Conservation (phyloP, 2,888 invertebrate species). For the Lamellibrachia columna region DNA sequence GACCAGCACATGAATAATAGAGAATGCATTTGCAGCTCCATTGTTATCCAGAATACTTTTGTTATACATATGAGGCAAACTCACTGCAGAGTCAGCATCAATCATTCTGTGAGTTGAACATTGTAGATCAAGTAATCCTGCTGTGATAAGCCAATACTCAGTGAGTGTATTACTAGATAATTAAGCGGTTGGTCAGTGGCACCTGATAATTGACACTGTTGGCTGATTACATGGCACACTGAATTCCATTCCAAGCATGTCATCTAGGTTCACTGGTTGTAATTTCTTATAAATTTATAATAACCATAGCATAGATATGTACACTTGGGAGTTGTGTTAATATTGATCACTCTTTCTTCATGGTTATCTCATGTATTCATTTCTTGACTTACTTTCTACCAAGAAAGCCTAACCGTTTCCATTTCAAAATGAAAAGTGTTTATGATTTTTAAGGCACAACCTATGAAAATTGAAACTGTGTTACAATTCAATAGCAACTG, state of each 20-base stretch:
- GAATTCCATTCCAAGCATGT: neutral
- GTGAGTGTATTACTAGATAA: neutral
- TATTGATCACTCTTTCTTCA: too few relatives aligned
- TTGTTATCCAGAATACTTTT: neutral
- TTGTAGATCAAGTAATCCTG: neutral
- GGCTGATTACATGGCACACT: neutral
- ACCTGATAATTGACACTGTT: neutral
- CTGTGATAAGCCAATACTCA: neutral
- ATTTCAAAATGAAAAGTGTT: too few relatives aligned
- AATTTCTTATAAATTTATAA: too few relatives aligned
- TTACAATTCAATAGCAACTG: too few relatives aligned
- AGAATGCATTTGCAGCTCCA: neutral
- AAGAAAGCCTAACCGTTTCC: too few relatives aligned
- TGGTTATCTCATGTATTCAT: too few relatives aligned
- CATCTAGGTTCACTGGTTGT: too few relatives aligned
- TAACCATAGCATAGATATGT: too few relatives aligned
- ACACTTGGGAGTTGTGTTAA: too few relatives aligned
- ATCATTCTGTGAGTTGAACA: neutral
- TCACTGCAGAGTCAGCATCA: neutral
- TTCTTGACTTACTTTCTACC: too few relatives aligned
- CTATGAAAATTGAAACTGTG: too few relatives aligned
- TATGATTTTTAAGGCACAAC: too few relatives aligned
- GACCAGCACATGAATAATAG: slow-evolving; percentile 6
- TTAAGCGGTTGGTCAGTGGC: neutral
- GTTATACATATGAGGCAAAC: neutral